These are phyloP conservation scores for Meandrusa payeni DNA, from an alignment of 2,888 invertebrate genomes.

Conservation along the genomic window DNA sequence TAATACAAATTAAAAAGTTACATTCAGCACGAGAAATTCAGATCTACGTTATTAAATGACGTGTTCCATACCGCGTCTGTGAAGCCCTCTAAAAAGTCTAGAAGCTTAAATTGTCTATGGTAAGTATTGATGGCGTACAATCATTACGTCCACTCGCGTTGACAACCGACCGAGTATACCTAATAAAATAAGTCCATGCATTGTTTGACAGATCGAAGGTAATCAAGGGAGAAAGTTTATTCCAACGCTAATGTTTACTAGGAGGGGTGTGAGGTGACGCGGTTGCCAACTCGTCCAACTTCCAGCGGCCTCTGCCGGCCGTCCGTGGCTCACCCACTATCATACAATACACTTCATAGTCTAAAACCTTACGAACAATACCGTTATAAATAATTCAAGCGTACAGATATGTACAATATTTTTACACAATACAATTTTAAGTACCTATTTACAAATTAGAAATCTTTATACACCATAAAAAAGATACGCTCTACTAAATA, in stretches of 20 bases:
- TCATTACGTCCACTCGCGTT: slow-evolving; percentile 12
- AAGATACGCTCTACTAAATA: slow-evolving; percentile 76
- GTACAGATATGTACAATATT: slow-evolving; percentile 81
- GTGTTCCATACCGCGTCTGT: slow-evolving; percentile 37
- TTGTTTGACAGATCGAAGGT: slow-evolving; percentile 1
- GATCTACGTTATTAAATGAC: slow-evolving; percentile 61
- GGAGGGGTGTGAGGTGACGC: slow-evolving; percentile 14
- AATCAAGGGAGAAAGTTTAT: slow-evolving; percentile 9
- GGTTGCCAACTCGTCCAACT: slow-evolving; percentile 20
- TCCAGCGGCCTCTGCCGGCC: slow-evolving; percentile 28
- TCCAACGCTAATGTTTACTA: slow-evolving; percentile 12
- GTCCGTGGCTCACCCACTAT: slow-evolving; percentile 36
- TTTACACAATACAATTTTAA: slow-evolving; percentile 76
- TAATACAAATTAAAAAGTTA: slow-evolving; percentile 56
- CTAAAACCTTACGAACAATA: slow-evolving; percentile 59
- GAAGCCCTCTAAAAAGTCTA: slow-evolving; percentile 65
- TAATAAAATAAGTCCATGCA: slow-evolving; percentile 19
- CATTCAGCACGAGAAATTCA: slow-evolving; percentile 59
- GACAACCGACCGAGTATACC: slow-evolving; percentile 17
- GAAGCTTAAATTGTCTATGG: slow-evolving; percentile 61
- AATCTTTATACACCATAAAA: slow-evolving; percentile 79
- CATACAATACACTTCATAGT: slow-evolving; percentile 51
- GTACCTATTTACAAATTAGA: slow-evolving; percentile 81
- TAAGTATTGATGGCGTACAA: slow-evolving; percentile 32
- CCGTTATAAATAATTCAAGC: slow-evolving; percentile 78